Conservation (phyloP, 64 coral and sea anemone species). For the Montipora sp. region DNA sequence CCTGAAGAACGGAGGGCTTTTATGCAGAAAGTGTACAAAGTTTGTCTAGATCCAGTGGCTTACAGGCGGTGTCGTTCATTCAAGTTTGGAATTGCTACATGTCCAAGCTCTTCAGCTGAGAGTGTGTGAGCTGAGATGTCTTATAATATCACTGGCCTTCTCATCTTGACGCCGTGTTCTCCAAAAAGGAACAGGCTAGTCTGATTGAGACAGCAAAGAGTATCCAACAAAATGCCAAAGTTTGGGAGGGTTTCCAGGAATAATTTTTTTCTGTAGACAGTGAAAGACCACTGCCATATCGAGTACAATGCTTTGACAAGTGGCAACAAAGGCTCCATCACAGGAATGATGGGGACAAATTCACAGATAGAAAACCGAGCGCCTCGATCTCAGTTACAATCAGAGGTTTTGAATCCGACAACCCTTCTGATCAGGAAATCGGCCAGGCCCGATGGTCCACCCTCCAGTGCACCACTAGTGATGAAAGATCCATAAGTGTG, state of each 20-base stretch:
- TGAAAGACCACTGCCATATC: background rate
- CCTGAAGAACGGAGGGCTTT: constrained; percentile 46
- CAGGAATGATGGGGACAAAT: constrained; percentile 2
- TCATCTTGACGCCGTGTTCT: background rate
- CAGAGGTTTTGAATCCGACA: constrained; percentile 47
- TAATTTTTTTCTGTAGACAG: constrained; percentile 16
- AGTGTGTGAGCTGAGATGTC: background rate
- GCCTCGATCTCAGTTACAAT: background rate
- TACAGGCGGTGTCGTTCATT: constrained; percentile 50
- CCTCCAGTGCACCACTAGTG: constrained; percentile 23
- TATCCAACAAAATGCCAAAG: background rate
- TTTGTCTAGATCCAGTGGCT: constrained; percentile 61
- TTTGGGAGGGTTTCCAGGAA: constrained; percentile 11
- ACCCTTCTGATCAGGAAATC: constrained; percentile 30
- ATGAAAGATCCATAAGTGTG: constrained; percentile 61
- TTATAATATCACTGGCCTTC: constrained; percentile 1
- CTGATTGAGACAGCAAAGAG: constrained; percentile 7
- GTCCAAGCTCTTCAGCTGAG: background rate
- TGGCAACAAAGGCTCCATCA: constrained; percentile 50
- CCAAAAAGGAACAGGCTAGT: constrained; percentile 28
- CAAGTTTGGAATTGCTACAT: background rate
- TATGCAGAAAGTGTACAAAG: constrained; percentile 25
- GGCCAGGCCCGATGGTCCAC: constrained; percentile 25
- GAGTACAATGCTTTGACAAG: constrained; percentile 35
- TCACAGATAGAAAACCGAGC: background rate